Percentiles rank a stretch among this genome's conserved stretches.
These are phyloP conservation scores for Cynoglossus semilaevis DNA, from an alignment of 2,113 vertebrate species.

Conservation along the genomic window DNA sequence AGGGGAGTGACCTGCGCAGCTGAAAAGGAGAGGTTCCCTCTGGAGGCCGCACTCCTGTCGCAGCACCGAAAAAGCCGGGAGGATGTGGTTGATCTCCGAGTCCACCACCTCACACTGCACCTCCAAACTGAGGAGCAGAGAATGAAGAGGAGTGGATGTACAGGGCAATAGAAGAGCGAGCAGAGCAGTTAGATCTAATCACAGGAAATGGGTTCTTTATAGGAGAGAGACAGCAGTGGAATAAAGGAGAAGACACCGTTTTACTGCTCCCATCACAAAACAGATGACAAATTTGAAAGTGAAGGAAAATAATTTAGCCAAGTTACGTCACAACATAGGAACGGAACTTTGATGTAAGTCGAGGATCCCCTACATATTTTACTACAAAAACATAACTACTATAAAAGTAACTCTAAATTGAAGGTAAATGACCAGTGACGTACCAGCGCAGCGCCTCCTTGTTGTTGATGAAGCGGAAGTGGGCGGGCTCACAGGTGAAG, in stretches of 20 bases:
- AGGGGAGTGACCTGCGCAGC: slow-evolving; percentile 86
- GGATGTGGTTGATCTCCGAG: slow-evolving; percentile 90
- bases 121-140: slow-evolving; percentile 78
- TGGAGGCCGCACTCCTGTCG: slow-evolving; percentile 91
- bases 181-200: not conserved
- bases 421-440: slow-evolving; percentile 19
- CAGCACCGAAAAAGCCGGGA: slow-evolving; percentile 83
- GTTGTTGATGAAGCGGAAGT: slow-evolving; percentile 92
- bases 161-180: not conserved
- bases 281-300: no score
- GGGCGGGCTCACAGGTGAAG: slow-evolving; percentile 90
- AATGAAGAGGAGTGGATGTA: not conserved
- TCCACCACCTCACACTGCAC: slow-evolving; percentile 89
- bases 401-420: not conserved
- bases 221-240: not conserved
- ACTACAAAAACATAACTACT: no score
- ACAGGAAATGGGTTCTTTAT: not conserved
- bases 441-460: slow-evolving; percentile 87
- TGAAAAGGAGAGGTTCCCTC: slow-evolving; percentile 91
- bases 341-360: no score
- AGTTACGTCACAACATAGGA: no score
- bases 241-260: no score
- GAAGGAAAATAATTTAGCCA: no score
- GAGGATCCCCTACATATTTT: no score
- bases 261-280: no score